phyloP scores from a whole-genome alignment of 2,797 vertebrate genomes.

The Zenarchopterus dispar region DNA sequence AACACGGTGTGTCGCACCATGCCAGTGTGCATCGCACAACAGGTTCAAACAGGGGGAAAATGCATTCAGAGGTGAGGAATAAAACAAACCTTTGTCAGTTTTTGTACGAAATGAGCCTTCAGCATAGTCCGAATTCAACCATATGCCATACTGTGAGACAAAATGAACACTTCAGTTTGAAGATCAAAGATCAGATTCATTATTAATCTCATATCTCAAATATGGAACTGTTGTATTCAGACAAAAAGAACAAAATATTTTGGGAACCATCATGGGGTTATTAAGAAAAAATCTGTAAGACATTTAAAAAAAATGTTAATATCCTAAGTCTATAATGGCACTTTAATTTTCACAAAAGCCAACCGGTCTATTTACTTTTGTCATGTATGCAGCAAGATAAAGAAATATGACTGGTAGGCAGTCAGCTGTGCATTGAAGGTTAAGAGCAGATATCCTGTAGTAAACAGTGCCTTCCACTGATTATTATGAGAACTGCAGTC shows the following conservation, averaged over 20 bases:
- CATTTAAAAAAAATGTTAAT: background rate
- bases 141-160: background rate
- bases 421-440: conserved; percentile 17
- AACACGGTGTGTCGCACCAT: conserved; percentile 60
- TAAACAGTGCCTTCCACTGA: conserved; percentile 82
- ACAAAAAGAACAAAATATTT: background rate
- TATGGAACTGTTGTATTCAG: background rate
- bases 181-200: background rate
- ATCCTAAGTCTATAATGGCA: background rate
- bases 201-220: conserved; percentile 10
- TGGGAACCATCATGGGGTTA: background rate
- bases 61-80: conserved; percentile 63
- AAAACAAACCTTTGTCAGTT: conserved; percentile 46
- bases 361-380: conserved; percentile 22
- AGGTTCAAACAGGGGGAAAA: conserved; percentile 79
- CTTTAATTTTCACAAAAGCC: conserved; percentile 15
- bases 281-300: conserved; percentile 7
- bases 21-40: conserved; percentile 70
- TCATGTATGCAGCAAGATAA: conserved; percentile 23
- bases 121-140: conserved; percentile 17
- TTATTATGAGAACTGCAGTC: conserved; percentile 65
- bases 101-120: conserved; percentile 24
- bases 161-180: background rate
- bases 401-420: conserved; percentile 28
- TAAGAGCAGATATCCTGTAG: conserved; percentile 67